phyloP scores from a whole-genome alignment of 1,140 invertebrate species.

The Euschistus heros region DNA sequence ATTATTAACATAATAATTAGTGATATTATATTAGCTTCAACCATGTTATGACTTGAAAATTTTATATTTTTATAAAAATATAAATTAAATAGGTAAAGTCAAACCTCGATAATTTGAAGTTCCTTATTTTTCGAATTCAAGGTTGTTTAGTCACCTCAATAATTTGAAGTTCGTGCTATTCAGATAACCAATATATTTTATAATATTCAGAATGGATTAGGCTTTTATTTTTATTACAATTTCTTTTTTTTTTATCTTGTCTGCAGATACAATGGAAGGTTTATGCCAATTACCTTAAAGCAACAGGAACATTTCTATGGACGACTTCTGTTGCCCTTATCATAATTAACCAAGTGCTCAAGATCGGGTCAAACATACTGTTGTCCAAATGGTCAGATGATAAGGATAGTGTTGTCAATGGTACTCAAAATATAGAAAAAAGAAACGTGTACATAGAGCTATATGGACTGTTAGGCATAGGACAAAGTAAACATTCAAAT shows the following conservation, averaged over 20 bases:
- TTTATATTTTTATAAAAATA: too few relatives aligned
- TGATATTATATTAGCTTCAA: too few relatives aligned
- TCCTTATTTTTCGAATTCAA: too few relatives aligned
- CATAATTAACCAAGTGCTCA: slow-evolving; percentile 76
- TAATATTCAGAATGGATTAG: too few relatives aligned
- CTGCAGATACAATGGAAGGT: slow-evolving; percentile 73
- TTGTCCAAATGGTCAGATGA: slow-evolving; percentile 77
- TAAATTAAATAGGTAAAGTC: too few relatives aligned
- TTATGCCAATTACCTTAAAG: slow-evolving; percentile 79
- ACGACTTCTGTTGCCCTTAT: slow-evolving; percentile 71
- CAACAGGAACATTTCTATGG: slow-evolving; percentile 65
- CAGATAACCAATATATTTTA: too few relatives aligned
- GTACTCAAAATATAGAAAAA: slow-evolving; percentile 45
- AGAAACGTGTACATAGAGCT: slow-evolving; percentile 76
- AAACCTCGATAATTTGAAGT: too few relatives aligned
- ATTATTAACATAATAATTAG: too few relatives aligned
- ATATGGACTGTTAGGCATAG: slow-evolving; percentile 74
- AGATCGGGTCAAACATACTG: slow-evolving; percentile 88
- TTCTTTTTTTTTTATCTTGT: slow-evolving; percentile 26
- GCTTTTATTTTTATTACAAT: slow-evolving; percentile 9
- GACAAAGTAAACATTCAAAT: slow-evolving; percentile 71
- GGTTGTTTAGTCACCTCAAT: too few relatives aligned
- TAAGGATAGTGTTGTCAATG: slow-evolving; percentile 40
- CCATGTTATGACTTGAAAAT: too few relatives aligned
- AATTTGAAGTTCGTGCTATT: too few relatives aligned